These are phyloP conservation scores for Hydrolagus colliei DNA, from an alignment of 2,797 vertebrate genomes.

Conservation along the genomic window DNA sequence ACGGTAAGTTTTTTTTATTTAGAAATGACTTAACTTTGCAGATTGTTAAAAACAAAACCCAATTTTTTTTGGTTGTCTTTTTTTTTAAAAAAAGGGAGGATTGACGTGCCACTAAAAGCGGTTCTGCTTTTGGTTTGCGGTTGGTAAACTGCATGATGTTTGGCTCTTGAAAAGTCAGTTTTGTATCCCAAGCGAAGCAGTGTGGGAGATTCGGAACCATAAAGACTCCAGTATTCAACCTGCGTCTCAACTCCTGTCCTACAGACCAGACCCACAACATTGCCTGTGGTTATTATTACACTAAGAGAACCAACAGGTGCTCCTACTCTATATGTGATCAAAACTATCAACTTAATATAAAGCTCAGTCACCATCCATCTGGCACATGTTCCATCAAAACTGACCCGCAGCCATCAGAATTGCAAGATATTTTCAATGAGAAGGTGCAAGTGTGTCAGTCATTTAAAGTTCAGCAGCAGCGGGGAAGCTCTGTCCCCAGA, in stretches of 20 bases:
- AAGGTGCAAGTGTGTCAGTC: conserved; percentile 20
- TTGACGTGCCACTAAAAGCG: neutral
- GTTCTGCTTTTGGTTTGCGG: neutral
- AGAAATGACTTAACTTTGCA: neutral
- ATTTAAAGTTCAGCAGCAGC: conserved; percentile 6
- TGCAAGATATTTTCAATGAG: conserved; percentile 43
- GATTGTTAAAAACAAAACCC: no score
- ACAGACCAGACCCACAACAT: neutral
- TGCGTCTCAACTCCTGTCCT: neutral
- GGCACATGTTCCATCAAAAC: conserved; percentile 34
- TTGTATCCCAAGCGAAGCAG: neutral
- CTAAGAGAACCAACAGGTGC: no score
- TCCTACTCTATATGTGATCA: neutral
- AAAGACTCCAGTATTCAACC: no score
- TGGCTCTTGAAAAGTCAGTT: neutral
- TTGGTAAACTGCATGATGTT: neutral
- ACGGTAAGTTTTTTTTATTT: neutral
- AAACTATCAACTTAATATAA: conserved; percentile 33
- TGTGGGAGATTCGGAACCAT: neutral
- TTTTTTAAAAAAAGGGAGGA: neutral
- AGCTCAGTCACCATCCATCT: conserved; percentile 37
- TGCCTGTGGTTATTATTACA: no score
- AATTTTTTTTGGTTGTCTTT: neutral
- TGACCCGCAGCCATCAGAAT: conserved; percentile 54
- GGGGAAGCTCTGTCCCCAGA: neutral